phyloP scores from a whole-genome alignment of 1,140 invertebrate species.

The Plectrocnemia conspersa region DNA sequence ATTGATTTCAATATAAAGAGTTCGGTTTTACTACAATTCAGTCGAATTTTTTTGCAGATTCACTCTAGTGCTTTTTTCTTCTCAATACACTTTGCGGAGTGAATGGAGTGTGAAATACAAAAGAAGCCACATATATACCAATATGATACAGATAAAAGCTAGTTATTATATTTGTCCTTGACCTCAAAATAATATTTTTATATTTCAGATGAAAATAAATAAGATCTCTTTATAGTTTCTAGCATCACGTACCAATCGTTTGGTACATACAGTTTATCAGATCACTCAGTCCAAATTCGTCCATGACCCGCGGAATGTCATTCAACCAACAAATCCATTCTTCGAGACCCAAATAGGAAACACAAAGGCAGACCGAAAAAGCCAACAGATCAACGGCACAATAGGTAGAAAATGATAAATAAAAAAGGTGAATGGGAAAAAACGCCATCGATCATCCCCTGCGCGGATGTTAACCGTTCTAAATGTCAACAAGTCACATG shows the following conservation, averaged over 20 bases:
- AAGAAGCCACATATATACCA: slow-evolving; percentile 5
- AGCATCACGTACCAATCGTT: not conserved
- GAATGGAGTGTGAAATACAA: slow-evolving; percentile 17
- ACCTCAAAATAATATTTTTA: too few relatives aligned
- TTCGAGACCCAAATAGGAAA: slow-evolving; percentile 8
- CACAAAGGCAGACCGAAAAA: too few relatives aligned
- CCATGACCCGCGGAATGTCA: not conserved
- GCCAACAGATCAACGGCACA: too few relatives aligned
- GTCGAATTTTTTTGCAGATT: too few relatives aligned
- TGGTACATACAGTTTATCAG: not conserved
- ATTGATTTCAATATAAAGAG: slow-evolving; percentile 5
- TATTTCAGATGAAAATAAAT: too few relatives aligned
- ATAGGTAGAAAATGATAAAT: slow-evolving; percentile 9
- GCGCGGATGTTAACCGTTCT: slow-evolving; percentile 10
- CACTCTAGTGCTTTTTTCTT: too few relatives aligned
- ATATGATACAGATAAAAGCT: too few relatives aligned
- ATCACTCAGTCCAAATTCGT: not conserved
- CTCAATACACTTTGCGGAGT: not conserved
- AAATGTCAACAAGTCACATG: slow-evolving; percentile 28
- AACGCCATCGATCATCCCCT: slow-evolving; percentile 20
- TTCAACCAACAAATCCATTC: slow-evolving; percentile 16
- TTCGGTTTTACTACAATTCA: slow-evolving; percentile 5
- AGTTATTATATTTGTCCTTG: too few relatives aligned
- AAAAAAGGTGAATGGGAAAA: not conserved
- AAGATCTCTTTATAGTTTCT: too few relatives aligned